Conservation (phyloP, 1,140 invertebrate species). For the Drosophila sproati region DNA sequence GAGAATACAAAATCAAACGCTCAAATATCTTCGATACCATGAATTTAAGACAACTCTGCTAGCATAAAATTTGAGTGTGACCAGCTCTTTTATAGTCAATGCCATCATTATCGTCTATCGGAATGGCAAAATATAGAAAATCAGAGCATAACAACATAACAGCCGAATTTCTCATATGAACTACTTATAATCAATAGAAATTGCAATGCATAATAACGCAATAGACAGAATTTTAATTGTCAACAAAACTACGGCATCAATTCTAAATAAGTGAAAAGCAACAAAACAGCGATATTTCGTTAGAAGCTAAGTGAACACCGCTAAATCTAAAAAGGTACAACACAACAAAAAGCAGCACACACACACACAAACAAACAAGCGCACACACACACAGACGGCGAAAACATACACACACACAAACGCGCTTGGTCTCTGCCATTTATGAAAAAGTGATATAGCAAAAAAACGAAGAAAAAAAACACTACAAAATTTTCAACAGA, state of each 20-base stretch:
- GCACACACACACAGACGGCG: conserved; percentile 22
- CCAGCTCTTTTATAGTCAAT: neutral
- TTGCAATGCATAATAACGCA: conserved; percentile 57
- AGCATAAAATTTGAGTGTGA: neutral
- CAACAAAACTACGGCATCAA: conserved; percentile 26
- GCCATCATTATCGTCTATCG: conserved; percentile 10
- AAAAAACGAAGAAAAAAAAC: conserved; percentile 19
- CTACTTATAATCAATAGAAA: conserved; percentile 64
- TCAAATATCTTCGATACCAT: neutral
- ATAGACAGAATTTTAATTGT: conserved; percentile 42
- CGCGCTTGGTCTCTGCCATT: conserved; percentile 51
- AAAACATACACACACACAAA: conserved; percentile 42
- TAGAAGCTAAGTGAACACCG: conserved; percentile 49
- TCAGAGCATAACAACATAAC: conserved; percentile 40
- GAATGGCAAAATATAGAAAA: conserved; percentile 34
- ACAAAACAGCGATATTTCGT: conserved; percentile 9
- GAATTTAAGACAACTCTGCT: neutral
- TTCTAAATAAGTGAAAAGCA: conserved; percentile 32
- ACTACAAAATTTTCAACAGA: conserved; percentile 33
- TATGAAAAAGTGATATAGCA: conserved; percentile 78
- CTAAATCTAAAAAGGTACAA: conserved; percentile 66
- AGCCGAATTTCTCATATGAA: conserved; percentile 47
- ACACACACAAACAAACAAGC: conserved; percentile 18
- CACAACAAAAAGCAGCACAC: conserved; percentile 48
- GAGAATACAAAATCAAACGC: neutral